A percentile compares a stretch with the other conserved stretches of the same genome.
These are phyloP conservation scores for Lates japonicus DNA, from an alignment of 2,797 vertebrate species.

Conservation along the genomic window DNA sequence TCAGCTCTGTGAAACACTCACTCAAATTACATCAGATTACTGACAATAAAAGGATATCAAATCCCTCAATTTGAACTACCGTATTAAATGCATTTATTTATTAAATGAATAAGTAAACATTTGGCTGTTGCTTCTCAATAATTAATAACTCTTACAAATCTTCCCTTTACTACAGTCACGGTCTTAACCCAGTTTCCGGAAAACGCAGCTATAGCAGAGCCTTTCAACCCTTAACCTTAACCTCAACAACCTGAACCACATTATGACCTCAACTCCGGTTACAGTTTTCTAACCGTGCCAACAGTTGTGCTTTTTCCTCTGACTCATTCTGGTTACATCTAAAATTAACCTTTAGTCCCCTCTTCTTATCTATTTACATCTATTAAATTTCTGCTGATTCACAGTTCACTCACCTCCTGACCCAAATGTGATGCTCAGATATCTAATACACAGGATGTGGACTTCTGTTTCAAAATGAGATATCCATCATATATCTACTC, in stretches of 20 bases:
- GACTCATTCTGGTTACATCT: slow-evolving; percentile 51
- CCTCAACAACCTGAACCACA: slow-evolving; percentile 27
- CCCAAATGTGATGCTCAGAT: slow-evolving; percentile 38
- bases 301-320: not conserved
- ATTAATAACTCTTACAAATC: slow-evolving; percentile 35
- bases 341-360: slow-evolving; percentile 52
- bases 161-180: not conserved
- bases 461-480: slow-evolving; percentile 36
- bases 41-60: not conserved
- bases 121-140: slow-evolving; percentile 33
- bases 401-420: slow-evolving; percentile 48
- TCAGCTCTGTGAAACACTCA: not conserved
- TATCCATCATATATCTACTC: slow-evolving; percentile 25
- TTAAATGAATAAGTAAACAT: slow-evolving; percentile 15
- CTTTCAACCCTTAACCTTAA: slow-evolving; percentile 54
- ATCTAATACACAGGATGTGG: slow-evolving; percentile 31
- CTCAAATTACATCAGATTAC: not conserved
- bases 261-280: slow-evolving; percentile 61
- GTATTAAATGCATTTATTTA: not conserved
- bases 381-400: slow-evolving; percentile 33
- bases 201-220: slow-evolving; percentile 11
- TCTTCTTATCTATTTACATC: slow-evolving; percentile 34
- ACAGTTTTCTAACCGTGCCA: slow-evolving; percentile 27
- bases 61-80: not conserved
- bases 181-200: slow-evolving; percentile 46